Evolutionary conservation across 2,797 vertebrate genomes (phyloP), one percentile per base, ranked within the genome.

Genomic region (Phaenicophaeus curvirostris): DNA sequence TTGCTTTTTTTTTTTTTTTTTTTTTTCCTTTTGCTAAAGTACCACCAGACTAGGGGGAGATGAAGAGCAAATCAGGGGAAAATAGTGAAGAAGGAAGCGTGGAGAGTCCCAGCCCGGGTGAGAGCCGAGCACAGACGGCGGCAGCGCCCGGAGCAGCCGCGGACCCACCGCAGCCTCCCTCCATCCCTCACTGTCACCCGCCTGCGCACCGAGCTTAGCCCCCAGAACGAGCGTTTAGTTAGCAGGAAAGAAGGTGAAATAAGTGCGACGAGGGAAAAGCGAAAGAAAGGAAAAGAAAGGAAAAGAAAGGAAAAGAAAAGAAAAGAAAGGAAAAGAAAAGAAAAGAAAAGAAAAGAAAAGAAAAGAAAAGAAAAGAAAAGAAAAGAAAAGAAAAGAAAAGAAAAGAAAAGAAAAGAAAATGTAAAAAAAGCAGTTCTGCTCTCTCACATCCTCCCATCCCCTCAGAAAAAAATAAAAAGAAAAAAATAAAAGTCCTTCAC

Each of bases 381-480:
- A n/a, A 35, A 62, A 53, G 50, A 31, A 23, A 33, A 15, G 53
- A 19, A 9, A 6, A 16, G 11, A n/a, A 66, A 18, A 19, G 1
- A 24, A 13, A 19, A 5, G 2, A n/a, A n/a, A n/a, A n/a, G n/a
- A n/a, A n/a, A n/a, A n/a, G n/a, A 7, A 28, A n/a, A n/a, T n/a
- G n/a, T n/a, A n/a, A 5, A 12, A 31, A 14, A 30, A 18, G 5
- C 0, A 0, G 4, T 12, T 50, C 21, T 30, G 4, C 9, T 53
- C 31, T 8, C 18, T n/a, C n/a, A n/a, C n/a, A n/a, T n/a, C n/a
- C n/a, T 25, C 25, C 6, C 1, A 0, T 4, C 3, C 6, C 19
- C 4, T 13, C 35, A 4, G 35, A n/a, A n/a, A 41, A 46, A 12
- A 15, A 53, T n/a, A n/a, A 4, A 35, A n/a, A n/a, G 41, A 46